Conservation (phyloP, 2,797 vertebrate species). For the Chelidonichthys spinosus region DNA sequence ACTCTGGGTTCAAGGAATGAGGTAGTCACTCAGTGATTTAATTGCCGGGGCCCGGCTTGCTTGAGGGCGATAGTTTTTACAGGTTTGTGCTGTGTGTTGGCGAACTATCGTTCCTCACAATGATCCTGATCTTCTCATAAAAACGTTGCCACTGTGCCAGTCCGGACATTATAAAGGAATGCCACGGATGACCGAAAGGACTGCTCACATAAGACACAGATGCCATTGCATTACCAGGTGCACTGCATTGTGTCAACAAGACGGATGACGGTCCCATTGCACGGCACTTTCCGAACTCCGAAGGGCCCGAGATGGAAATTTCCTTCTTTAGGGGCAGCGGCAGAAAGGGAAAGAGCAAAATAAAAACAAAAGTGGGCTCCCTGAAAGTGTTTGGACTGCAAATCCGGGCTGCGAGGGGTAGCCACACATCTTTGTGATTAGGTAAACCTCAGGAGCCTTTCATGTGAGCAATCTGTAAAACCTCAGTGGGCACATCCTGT, state of each 20-base stretch:
- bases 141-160: conserved; percentile 23
- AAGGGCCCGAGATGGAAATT: conserved; percentile 30
- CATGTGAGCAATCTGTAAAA: conserved; percentile 77
- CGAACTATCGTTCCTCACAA: conserved; percentile 29
- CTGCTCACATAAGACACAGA: conserved; percentile 66
- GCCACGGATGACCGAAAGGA: conserved; percentile 49
- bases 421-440: conserved; percentile 80
- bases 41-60: conserved; percentile 61
- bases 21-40: conserved; percentile 71
- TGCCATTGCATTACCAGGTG: conserved; percentile 69
- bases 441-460: conserved; percentile 78
- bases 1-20: conserved; percentile 66
- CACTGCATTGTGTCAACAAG: conserved; percentile 68
- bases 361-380: conserved; percentile 46
- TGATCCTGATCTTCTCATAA: conserved; percentile 24
- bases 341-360: conserved; percentile 49
- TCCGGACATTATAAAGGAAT: conserved; percentile 57
- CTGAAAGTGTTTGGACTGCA: conserved; percentile 73
- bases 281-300: conserved; percentile 36
- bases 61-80: conserved; percentile 50
- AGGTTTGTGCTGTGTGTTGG: conserved; percentile 50
- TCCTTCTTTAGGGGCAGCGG: conserved; percentile 39
- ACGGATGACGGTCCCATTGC: conserved; percentile 64
- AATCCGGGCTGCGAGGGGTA: conserved; percentile 58
- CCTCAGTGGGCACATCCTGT: conserved; percentile 76